Evolutionary conservation across 2,113 vertebrate genomes (phyloP).

Genomic region (Todiramphus chloris): DNA sequence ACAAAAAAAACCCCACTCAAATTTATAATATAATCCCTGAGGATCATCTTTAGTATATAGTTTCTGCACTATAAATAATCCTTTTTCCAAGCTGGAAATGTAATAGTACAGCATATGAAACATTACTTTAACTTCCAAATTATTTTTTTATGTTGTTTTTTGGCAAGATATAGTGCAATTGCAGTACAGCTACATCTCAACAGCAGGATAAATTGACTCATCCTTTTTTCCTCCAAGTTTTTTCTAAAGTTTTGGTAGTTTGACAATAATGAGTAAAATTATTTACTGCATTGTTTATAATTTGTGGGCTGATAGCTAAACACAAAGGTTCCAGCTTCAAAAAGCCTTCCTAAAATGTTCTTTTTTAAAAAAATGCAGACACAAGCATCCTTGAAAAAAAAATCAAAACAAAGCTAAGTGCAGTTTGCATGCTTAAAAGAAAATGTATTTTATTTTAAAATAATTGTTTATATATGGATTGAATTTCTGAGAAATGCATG

Average conservation of each 20-base stretch:
- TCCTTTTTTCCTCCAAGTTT: background rate
- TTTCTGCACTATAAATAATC: background rate
- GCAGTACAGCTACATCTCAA: background rate
- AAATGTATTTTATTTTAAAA: background rate
- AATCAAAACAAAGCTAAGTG: background rate
- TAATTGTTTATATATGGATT: background rate
- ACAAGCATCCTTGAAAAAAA: background rate
- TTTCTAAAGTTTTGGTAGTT: background rate
- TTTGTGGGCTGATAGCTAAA: background rate
- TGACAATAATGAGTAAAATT: background rate
- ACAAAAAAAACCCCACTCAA: too few relatives aligned
- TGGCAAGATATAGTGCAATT: background rate
- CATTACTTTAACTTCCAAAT: background rate
- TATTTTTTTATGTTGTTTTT: background rate
- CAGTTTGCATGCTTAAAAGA: background rate
- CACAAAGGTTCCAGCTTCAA: background rate
- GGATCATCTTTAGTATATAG: background rate
- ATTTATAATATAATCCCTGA: rapidly evolving
- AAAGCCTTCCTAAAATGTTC: background rate
- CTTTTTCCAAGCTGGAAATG: background rate
- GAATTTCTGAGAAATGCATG: background rate
- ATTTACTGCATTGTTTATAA: background rate
- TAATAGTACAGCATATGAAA: background rate
- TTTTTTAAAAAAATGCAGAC: background rate
- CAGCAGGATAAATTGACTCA: background rate